Conservation (phyloP, 2,113 vertebrate genomes). For the Dendropsophus ebraccatus region DNA sequence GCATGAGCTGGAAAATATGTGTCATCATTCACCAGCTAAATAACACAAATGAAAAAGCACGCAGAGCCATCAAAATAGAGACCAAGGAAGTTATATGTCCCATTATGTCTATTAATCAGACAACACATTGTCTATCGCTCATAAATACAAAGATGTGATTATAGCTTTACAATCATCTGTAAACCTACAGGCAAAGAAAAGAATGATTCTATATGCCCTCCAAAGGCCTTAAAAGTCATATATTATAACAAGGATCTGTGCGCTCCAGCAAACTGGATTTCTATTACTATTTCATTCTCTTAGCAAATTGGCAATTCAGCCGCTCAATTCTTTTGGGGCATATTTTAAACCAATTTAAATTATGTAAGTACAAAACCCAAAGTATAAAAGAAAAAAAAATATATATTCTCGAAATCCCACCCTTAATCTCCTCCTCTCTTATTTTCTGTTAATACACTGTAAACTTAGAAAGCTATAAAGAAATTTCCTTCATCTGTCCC, state of each 20-base stretch:
- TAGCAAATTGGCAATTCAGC: not conserved
- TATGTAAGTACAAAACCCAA: too few relatives aligned
- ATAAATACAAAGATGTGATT: slow-evolving; percentile 24
- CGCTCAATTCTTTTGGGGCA: too few relatives aligned
- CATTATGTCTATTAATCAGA: slow-evolving; percentile 46
- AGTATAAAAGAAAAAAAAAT: too few relatives aligned
- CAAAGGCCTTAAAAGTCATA: not conserved
- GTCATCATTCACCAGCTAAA: slow-evolving; percentile 69
- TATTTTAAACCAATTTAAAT: too few relatives aligned
- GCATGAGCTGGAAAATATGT: slow-evolving; percentile 65
- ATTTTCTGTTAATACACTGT: too few relatives aligned
- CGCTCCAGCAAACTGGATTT: not conserved
- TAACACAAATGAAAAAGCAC: slow-evolving; percentile 69
- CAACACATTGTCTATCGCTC: slow-evolving; percentile 1
- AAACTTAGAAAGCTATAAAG: too few relatives aligned
- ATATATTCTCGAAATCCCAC: too few relatives aligned
- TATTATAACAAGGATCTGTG: not conserved
- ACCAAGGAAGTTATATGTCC: slow-evolving; percentile 51
- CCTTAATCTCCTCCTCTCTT: too few relatives aligned
- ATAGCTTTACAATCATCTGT: slow-evolving; percentile 35
- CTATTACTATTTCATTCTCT: not conserved
- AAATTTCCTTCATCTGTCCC: too few relatives aligned
- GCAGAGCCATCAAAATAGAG: slow-evolving; percentile 66
- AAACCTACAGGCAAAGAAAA: not conserved
- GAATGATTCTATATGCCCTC: slow-evolving; percentile 3